phyloP scores from a whole-genome alignment of 2,888 invertebrate species.

The Callyntrura guangdongensis region DNA sequence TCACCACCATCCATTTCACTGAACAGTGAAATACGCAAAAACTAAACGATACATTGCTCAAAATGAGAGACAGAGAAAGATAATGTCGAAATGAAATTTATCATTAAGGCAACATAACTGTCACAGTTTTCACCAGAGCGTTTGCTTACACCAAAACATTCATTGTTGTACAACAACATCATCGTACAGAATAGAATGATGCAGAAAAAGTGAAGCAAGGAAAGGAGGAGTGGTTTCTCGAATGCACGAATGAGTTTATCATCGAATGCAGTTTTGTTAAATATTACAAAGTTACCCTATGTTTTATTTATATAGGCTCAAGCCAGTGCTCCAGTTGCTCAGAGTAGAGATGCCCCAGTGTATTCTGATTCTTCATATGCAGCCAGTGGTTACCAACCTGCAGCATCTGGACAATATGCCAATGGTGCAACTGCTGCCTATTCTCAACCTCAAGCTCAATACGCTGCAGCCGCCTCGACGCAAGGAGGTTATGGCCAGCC shows the following conservation, averaged over 20 bases:
- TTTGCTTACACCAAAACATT: not conserved
- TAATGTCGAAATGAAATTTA: not conserved
- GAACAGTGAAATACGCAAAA: not conserved
- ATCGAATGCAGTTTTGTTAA: not conserved
- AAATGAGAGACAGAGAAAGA: not conserved
- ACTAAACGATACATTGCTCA: not conserved
- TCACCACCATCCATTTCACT: constrained; percentile 42
- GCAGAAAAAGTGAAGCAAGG: not conserved
- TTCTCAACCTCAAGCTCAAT: constrained; percentile 80
- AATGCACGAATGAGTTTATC: not conserved
- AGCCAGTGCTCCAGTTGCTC: constrained; percentile 83
- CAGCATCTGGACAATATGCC: constrained; percentile 71
- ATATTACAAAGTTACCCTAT: not conserved
- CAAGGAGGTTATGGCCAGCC: constrained; percentile 78
- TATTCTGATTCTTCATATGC: constrained; percentile 80
- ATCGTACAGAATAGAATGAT: not conserved
- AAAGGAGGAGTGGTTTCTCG: not conserved
- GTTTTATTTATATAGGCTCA: constrained; percentile 64
- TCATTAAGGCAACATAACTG: not conserved
- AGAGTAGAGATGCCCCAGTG: constrained; percentile 84
- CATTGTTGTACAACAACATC: not conserved
- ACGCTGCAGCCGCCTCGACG: constrained; percentile 78
- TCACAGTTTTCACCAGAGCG: constrained; percentile 36
- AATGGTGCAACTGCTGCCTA: constrained; percentile 74
- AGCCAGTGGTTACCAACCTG: constrained; percentile 75